Evolutionary conservation across 2,113 vertebrate species (phyloP).

Genomic region (Pygoscelis antarcticus): DNA sequence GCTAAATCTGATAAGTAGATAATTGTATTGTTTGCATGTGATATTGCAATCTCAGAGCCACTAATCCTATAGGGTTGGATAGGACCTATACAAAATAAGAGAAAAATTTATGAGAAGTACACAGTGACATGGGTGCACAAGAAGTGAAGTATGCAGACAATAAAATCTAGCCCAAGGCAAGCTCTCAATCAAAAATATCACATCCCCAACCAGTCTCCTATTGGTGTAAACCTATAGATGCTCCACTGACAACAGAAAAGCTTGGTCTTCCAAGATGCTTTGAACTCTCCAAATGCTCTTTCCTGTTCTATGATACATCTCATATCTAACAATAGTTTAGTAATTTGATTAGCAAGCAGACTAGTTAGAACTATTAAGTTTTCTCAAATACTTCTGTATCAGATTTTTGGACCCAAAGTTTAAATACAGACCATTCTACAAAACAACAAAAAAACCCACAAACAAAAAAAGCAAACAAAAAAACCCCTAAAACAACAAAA

Average conservation of each 20-base stretch:
- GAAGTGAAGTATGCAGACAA: neutral
- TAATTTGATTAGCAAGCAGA: neutral
- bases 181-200: neutral
- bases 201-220: neutral
- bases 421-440: neutral
- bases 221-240: neutral
- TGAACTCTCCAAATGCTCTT: rapidly evolving
- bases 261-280: neutral
- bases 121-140: neutral
- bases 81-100: neutral
- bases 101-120: neutral
- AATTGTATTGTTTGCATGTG: neutral
- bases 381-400: neutral
- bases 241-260: neutral
- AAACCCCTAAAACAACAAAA: neutral
- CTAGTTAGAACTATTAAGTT: neutral
- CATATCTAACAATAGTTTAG: neutral
- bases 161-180: neutral
- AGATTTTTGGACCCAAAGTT: neutral
- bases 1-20: neutral
- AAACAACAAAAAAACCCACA: too few relatives aligned
- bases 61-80: rapidly evolving
- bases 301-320: neutral
- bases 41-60: neutral
- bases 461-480: too few relatives aligned